Percentiles rank a stretch among this genome's conserved stretches.
Conservation (phyloP, 2,888 invertebrate genomes). For the Trachelus iudaicus region DNA sequence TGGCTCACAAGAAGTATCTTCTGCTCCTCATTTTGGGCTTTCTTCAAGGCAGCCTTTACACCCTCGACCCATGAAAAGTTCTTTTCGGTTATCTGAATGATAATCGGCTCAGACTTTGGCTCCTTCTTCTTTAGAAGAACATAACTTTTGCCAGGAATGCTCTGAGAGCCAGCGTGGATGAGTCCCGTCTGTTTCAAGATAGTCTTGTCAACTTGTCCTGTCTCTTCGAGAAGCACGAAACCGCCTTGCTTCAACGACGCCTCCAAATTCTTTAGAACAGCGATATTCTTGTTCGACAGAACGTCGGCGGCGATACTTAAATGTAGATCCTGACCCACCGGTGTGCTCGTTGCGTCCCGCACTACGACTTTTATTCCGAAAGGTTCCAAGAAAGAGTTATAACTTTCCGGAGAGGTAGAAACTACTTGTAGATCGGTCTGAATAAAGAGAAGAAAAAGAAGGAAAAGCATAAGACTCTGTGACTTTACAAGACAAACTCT, state of each 20-base stretch:
- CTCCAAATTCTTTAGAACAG: constrained; percentile 70
- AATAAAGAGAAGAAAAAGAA: not conserved
- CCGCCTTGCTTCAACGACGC: constrained; percentile 76
- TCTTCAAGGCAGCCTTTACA: constrained; percentile 80
- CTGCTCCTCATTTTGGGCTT: constrained; percentile 70
- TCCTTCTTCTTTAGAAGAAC: constrained; percentile 74
- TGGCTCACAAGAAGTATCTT: constrained; percentile 78
- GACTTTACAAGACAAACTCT: not conserved
- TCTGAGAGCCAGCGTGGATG: constrained; percentile 72
- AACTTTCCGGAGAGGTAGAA: constrained; percentile 69
- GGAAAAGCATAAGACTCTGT: not conserved
- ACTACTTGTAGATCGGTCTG: constrained; percentile 71
- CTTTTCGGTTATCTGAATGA: constrained; percentile 77
- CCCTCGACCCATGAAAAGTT: constrained; percentile 84
- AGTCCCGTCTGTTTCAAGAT: constrained; percentile 63
- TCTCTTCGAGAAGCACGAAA: constrained; percentile 81
- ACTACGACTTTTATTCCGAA: constrained; percentile 73
- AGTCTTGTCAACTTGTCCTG: constrained; percentile 50
- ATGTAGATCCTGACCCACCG: constrained; percentile 77
- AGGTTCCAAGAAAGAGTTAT: constrained; percentile 70
- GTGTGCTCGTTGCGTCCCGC: constrained; percentile 72
- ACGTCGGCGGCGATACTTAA: constrained; percentile 76
- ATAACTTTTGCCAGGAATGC: constrained; percentile 73
- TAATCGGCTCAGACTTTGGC: constrained; percentile 62
- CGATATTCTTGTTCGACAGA: constrained; percentile 69